Evolutionary conservation across 2,888 invertebrate genomes (phyloP), one percentile per base, ranked within the genome.

Genomic region (Agrochola lota): DNA sequence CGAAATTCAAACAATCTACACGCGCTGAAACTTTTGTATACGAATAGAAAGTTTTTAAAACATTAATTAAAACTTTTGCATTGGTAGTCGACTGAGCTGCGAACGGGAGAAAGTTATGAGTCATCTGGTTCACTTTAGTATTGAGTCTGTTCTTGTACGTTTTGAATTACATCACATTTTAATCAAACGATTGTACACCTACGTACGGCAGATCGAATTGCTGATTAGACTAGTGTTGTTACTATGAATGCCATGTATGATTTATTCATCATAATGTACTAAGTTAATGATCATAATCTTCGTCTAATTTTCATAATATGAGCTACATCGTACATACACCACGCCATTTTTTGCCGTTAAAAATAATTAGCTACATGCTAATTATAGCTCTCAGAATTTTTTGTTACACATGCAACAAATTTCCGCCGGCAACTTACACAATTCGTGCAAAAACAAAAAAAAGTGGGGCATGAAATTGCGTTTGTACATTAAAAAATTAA

Each of bases 11-110:
- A 90, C 89, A 92, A 92, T 91, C 89, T 90, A 89, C 89, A 90
- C 87, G 85, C 87, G 87, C 85, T 90, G 85, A 79, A 93, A 92
- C 89, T 91, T 91, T 90, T 91, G 88, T 91, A 88, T 88, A 90
- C 89, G 89, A 93, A 93, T 92, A 93, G 93, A 95, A 94, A 94
- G 94, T 94, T 94, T 90, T 91, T 90, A 89, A 93, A 94, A 91
- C 90, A 91, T 92, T 94, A 94, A 94, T 95, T 94, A 93, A 93
- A 95, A 94, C 92, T 93, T 94, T 78, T 88, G 90, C 89, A 92
- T 92, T 93, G 88, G 90, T 88, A 75, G 81, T 74, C 68, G 68
- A 90, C 89, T 87, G 91, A 91, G 90, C 90, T 46, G 90, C 86
- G 87, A 86, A 86, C 52, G 8, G 85, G 87, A 79, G 86, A 91